Conservation (phyloP, 1,140 invertebrate genomes). For the Micrasema minimum region DNA sequence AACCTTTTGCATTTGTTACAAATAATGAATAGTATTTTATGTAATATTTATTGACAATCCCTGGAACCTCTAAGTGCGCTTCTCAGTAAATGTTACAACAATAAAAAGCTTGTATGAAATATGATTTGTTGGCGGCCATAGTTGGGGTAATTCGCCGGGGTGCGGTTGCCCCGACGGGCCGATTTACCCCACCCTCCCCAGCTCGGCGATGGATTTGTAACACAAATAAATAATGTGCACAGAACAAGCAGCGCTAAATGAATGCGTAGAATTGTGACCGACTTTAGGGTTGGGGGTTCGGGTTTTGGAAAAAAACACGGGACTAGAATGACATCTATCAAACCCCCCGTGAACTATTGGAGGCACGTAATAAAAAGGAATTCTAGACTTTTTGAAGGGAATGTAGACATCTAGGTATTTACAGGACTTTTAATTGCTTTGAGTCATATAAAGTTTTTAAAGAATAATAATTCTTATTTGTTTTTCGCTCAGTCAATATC, state of each 20-base stretch:
- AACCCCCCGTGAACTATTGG: slow-evolving; percentile 7
- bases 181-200: slow-evolving; percentile 36
- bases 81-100: slow-evolving; percentile 51
- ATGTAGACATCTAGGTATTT: too few relatives aligned
- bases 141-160: slow-evolving; percentile 50
- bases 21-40: too few relatives aligned
- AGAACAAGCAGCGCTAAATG: slow-evolving; percentile 53
- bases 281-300: slow-evolving; percentile 21
- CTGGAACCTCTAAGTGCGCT: slow-evolving; percentile 34
- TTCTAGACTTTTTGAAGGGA: too few relatives aligned
- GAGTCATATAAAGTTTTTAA: too few relatives aligned
- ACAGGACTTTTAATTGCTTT: too few relatives aligned
- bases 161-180: slow-evolving; percentile 53
- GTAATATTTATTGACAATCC: background rate
- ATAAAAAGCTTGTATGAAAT: slow-evolving; percentile 54
- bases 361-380: too few relatives aligned
- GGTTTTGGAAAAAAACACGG: slow-evolving; percentile 13
- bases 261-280: slow-evolving; percentile 44
- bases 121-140: slow-evolving; percentile 54
- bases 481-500: too few relatives aligned
- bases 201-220: slow-evolving; percentile 49
- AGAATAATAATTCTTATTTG: too few relatives aligned
- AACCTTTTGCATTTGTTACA: too few relatives aligned
- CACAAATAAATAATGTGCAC: slow-evolving; percentile 51
- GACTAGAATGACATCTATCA: slow-evolving; percentile 27